phyloP scores from a whole-genome alignment of 1,140 invertebrate genomes.

The Lasaia peninsularis region DNA sequence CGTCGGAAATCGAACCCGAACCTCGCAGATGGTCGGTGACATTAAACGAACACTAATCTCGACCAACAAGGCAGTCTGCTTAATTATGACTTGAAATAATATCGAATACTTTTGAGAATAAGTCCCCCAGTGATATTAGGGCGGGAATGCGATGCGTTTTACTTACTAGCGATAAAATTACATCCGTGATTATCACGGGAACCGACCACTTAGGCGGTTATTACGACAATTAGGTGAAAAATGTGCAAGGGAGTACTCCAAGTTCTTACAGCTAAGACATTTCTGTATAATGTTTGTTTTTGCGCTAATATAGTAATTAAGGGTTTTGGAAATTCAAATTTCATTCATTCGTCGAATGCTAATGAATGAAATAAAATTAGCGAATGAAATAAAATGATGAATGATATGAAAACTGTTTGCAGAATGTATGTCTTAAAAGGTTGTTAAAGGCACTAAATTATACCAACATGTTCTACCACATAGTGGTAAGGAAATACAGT shows the following conservation, averaged over 20 bases:
- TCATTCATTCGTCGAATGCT: background rate
- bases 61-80: no score
- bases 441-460: no score
- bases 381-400: no score
- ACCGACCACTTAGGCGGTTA: slow-evolving; percentile 42
- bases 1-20: no score
- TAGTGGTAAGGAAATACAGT: no score
- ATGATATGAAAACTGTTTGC: no score
- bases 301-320: background rate
- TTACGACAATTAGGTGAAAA: slow-evolving; percentile 47
- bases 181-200: slow-evolving; percentile 50
- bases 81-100: background rate
- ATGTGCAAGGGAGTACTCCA: slow-evolving; percentile 35
- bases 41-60: no score
- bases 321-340: no score
- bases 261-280: slow-evolving; percentile 20
- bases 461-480: no score
- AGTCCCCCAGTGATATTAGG: slow-evolving; percentile 30
- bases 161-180: slow-evolving; percentile 50
- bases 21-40: no score
- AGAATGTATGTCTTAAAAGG: no score
- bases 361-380: no score
- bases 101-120: slow-evolving; percentile 28
- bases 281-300: slow-evolving; percentile 16
- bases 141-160: slow-evolving; percentile 41